Evolutionary conservation across 1,140 invertebrate genomes (phyloP), one percentile per base, ranked within the genome.

Genomic region (Pomacea maculata): DNA sequence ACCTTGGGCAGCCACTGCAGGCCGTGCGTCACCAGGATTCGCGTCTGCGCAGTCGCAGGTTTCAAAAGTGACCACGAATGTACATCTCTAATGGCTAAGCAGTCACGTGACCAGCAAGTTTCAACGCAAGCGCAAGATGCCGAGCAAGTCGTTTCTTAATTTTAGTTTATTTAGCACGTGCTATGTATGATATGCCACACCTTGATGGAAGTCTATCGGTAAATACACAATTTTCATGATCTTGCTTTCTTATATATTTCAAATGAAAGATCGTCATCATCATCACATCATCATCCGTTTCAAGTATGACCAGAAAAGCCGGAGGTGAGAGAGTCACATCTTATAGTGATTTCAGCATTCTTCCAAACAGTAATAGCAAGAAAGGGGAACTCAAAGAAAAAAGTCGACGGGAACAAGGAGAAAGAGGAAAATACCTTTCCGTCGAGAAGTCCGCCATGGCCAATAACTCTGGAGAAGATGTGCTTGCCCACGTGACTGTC

Each of bases 11-110:
- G 82, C 83, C 88, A 84, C n/a, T 89, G 87, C 14, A 91, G 63
- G 14, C 87, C 89, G 78, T 92, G 90, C 34, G 91, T 92, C 0
- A 91, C 90, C 75, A 92, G 74, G 57, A 92, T 80, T 25, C 90
- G 81, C 6, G 89, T 89, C 85, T 88, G 71, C 25, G 34, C 25
- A 73, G 25, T 70, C 67, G 21, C 11, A 70, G 1, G 67, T 15
- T 14, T 61, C 57, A 6, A 45, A 6, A 45, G 1, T 45, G 34
- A 45, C 34, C 34, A 1, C 3, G 6, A 45, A 45, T 6, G 2
- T 45, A 45, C 34, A 45, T 45, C 6, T 45, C 34, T 45, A 45
- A 45, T 45, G 34, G 34, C 34, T 45, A 45, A 45, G 34, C 3
- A 45, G 34, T 45, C 34, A 45, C 34, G 34, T 1, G 34, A 45